Evolutionary conservation across 2,797 vertebrate genomes (phyloP).

Genomic region (Helostoma temminkii): DNA sequence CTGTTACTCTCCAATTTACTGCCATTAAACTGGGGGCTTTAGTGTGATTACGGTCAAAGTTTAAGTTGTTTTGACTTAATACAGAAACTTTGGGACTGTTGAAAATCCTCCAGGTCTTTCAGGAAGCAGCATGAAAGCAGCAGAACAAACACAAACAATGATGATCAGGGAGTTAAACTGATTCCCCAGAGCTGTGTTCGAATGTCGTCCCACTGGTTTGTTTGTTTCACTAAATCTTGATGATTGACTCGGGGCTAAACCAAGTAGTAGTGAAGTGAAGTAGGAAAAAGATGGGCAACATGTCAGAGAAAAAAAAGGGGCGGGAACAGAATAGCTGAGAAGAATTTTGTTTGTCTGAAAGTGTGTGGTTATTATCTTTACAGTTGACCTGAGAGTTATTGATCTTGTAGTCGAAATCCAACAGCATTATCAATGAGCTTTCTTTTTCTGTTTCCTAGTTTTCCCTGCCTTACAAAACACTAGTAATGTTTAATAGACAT

Average conservation of each 20-base stretch:
- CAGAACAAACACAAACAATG: slow-evolving; percentile 26
- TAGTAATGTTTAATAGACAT: neutral
- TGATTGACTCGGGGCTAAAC: slow-evolving; percentile 31
- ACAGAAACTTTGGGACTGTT: slow-evolving; percentile 10
- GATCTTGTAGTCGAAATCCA: neutral
- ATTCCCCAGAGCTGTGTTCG: neutral
- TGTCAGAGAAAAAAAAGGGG: slow-evolving; percentile 2
- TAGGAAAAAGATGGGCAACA: neutral
- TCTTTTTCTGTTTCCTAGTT: neutral
- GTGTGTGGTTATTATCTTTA: neutral
- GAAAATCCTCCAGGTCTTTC: slow-evolving; percentile 24
- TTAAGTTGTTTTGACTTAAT: slow-evolving; percentile 2
- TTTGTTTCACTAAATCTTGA: slow-evolving; percentile 38
- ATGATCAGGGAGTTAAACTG: slow-evolving; percentile 18
- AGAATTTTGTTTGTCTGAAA: neutral
- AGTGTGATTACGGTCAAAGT: slow-evolving; percentile 6
- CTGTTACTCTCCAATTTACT: neutral
- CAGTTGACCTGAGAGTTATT: neutral
- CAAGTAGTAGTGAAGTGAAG: slow-evolving; percentile 11
- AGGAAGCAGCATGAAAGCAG: slow-evolving; percentile 38
- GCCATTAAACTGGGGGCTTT: neutral
- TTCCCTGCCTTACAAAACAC: neutral
- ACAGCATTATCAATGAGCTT: neutral
- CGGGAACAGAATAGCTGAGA: slow-evolving; percentile 6
- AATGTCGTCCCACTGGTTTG: slow-evolving; percentile 6